phyloP scores from a whole-genome alignment of 2,888 invertebrate genomes.

The Ormyrus rosae region DNA sequence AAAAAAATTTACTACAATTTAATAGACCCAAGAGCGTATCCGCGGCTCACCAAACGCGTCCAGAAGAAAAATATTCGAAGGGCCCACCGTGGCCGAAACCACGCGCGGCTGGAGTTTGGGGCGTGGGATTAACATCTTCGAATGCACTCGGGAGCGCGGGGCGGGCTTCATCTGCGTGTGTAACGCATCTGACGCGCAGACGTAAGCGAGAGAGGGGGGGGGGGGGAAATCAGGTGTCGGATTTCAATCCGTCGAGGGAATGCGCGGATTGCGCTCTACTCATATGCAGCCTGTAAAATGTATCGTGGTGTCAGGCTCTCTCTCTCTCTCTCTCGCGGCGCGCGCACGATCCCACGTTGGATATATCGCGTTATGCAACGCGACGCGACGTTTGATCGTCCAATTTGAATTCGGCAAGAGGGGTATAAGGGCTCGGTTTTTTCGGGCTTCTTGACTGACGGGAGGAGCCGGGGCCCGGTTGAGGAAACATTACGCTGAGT shows the following conservation, averaged over 20 bases:
- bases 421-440: neutral
- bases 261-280: constrained; percentile 59
- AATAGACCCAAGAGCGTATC: too few relatives aligned
- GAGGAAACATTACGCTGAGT: too few relatives aligned
- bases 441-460: constrained; percentile 7
- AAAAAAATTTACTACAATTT: too few relatives aligned
- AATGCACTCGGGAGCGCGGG: neutral
- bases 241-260: constrained; percentile 65
- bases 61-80: too few relatives aligned
- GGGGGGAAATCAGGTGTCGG: constrained; percentile 63
- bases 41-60: too few relatives aligned
- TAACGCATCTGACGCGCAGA: neutral
- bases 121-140: constrained; percentile 6
- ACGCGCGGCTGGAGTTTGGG: neutral
- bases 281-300: constrained; percentile 63
- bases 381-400: neutral
- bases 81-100: too few relatives aligned
- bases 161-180: neutral
- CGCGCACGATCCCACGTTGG: too few relatives aligned
- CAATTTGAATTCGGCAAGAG: constrained; percentile 22
- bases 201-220: neutral
- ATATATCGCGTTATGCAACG: too few relatives aligned
- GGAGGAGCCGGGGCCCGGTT: neutral
- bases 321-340: too few relatives aligned
- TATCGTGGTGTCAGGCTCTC: constrained; percentile 38